These are phyloP conservation scores for Tetranychus urticae DNA, from an alignment of 1,140 invertebrate genomes.

Conservation along the genomic window DNA sequence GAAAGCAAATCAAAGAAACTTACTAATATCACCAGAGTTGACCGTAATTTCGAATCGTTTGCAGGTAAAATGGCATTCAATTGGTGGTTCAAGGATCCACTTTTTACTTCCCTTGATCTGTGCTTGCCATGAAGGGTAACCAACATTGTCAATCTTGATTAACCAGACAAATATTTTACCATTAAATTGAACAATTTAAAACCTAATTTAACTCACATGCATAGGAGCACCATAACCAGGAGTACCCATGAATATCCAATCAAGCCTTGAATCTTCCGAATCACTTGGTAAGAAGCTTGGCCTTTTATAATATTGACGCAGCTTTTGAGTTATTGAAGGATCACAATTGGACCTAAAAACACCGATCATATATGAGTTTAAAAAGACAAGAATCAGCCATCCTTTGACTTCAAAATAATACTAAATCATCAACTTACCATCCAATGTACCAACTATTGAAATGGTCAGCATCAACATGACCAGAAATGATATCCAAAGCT, in stretches of 20 bases:
- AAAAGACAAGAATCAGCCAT: not conserved
- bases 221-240: slow-evolving; percentile 73
- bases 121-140: slow-evolving; percentile 78
- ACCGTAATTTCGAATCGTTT: slow-evolving; percentile 39
- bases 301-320: slow-evolving; percentile 49
- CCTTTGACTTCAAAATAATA: not conserved
- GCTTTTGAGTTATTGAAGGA: slow-evolving; percentile 39
- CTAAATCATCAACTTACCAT: slow-evolving; percentile 36
- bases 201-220: slow-evolving; percentile 41
- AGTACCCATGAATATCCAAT: slow-evolving; percentile 92
- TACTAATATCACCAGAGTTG: slow-evolving; percentile 66
- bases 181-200: not conserved
- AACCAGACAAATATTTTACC: too few species aligned
- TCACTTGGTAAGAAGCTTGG: slow-evolving; percentile 67
- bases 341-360: slow-evolving; percentile 61
- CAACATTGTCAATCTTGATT: slow-evolving; percentile 46
- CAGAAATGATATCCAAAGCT: slow-evolving; percentile 38
- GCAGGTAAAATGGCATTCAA: slow-evolving; percentile 61
- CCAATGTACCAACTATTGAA: slow-evolving; percentile 58
- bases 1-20: slow-evolving; percentile 21
- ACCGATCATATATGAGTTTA: not conserved
- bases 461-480: slow-evolving; percentile 26
- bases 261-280: slow-evolving; percentile 56
- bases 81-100: slow-evolving; percentile 63
- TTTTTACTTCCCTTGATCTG: slow-evolving; percentile 59